These are phyloP conservation scores for Orchestia grillus DNA, from an alignment of 1,140 invertebrate genomes.

Conservation along the genomic window DNA sequence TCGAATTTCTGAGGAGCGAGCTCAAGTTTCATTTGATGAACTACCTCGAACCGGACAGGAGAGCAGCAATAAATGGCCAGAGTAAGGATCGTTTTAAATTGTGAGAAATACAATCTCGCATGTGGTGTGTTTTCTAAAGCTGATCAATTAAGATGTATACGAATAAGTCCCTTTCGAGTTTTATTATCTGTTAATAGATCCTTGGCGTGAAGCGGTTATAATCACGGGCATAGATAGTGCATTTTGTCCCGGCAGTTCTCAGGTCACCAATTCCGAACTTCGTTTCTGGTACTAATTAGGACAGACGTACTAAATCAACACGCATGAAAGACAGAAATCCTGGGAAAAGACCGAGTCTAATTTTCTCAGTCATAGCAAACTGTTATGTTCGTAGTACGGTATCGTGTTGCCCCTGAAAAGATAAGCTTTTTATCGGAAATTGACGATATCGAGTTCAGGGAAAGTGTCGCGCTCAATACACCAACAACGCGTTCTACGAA, in stretches of 20 bases:
- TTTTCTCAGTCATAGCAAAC: background rate
- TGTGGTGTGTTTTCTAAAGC: background rate
- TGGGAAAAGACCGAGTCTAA: background rate
- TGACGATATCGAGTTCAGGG: background rate
- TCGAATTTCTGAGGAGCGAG: no score
- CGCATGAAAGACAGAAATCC: background rate
- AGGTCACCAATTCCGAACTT: background rate
- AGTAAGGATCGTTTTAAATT: background rate
- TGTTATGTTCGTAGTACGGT: background rate
- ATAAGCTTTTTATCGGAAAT: background rate
- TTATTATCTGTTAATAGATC: background rate
- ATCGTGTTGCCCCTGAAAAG: background rate
- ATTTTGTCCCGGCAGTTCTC: background rate
- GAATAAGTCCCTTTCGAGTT: background rate
- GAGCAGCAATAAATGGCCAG: background rate
- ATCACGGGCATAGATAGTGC: background rate
- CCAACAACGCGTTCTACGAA: background rate
- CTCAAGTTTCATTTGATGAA: background rate
- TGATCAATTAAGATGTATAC: background rate
- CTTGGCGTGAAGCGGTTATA: background rate
- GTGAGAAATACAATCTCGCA: background rate
- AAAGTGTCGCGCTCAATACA: background rate
- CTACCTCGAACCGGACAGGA: background rate
- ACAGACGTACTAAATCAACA: background rate
- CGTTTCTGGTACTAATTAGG: background rate